phyloP scores from a whole-genome alignment of 2,797 vertebrate species.

The Uromys caudimaculatus region DNA sequence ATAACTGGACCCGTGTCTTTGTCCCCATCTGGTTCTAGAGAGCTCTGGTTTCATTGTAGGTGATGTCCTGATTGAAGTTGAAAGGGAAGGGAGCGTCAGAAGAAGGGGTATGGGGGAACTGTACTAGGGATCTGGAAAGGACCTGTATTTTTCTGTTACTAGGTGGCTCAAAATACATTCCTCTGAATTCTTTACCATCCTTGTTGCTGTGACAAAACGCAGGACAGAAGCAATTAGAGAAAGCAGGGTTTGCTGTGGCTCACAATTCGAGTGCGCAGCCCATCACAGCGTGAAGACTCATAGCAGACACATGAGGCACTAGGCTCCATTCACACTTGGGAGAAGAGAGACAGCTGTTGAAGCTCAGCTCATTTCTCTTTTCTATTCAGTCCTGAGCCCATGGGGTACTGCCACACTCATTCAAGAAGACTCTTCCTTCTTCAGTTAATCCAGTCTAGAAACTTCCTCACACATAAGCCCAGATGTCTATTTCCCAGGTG shows the following conservation, averaged over 20 bases:
- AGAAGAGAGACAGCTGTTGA: neutral
- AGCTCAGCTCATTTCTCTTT: neutral
- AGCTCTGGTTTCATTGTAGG: neutral
- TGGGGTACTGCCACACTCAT: neutral
- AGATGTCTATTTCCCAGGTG: neutral
- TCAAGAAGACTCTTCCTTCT: neutral
- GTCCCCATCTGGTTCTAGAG: neutral
- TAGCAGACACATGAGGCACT: neutral
- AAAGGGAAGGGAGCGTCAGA: neutral
- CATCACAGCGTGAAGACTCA: neutral
- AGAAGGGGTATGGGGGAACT: neutral
- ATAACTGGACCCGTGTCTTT: neutral
- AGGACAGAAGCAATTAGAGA: neutral
- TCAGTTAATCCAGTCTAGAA: neutral
- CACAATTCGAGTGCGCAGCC: neutral
- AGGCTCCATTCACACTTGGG: neutral
- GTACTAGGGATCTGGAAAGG: neutral
- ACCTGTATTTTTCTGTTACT: neutral
- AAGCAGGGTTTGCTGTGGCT: neutral
- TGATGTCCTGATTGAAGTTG: neutral
- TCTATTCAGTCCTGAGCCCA: neutral
- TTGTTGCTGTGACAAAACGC: neutral
- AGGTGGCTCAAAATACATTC: neutral
- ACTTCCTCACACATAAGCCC: neutral
- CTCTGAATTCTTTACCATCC: neutral